Evolutionary conservation across 2,888 invertebrate species (phyloP), one percentile per base, ranked within the genome.

Genomic region (Temnothorax ravouxi): DNA sequence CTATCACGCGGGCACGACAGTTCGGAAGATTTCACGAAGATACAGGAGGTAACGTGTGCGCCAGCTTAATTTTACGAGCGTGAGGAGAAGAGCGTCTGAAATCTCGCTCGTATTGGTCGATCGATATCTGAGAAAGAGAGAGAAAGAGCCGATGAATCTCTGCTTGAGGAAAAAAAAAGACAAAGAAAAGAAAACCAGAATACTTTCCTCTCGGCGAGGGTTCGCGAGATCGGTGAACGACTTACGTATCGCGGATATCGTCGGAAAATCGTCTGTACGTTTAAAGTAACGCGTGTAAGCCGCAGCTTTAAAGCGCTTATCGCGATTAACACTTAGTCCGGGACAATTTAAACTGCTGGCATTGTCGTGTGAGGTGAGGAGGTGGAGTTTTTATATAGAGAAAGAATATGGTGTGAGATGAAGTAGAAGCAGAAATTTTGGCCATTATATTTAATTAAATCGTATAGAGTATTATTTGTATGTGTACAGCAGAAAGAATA

Each of bases 41-140:
- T 80, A 80, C 72, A 80, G 79, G 47, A 21, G 21, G 72, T 80
- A 59, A 80, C 72, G 79, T 79, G 79, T 59, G 72, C 44, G 59
- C 44, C 72, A 80, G 79, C 79, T 80, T 80, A 80, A 80, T 80
- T 80, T 80, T 80, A 80, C 79, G 72, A 80, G 79, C 47, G 18
- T 15, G 47, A 29, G 41, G 72, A 72, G 79, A 59, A 80, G 59
- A 80, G 59, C 47, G 79, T 59, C 59, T 47, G 59, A 80, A 80
- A 80, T 80, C 71, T 72, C 59, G 47, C 47, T 56, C 41, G 56
- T 56, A 47, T 66, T 47, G 56, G 44, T 21, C 79, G 47, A 80
- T 80, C 79, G 72, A 71, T 80, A 80, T 80, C 29, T 47, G 18
- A 72, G 8, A 25, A 15, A 25, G 13, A 62, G 38, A 18, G 2